Conservation (phyloP, 2,113 vertebrate genomes). For the Antechinus stuartii region DNA sequence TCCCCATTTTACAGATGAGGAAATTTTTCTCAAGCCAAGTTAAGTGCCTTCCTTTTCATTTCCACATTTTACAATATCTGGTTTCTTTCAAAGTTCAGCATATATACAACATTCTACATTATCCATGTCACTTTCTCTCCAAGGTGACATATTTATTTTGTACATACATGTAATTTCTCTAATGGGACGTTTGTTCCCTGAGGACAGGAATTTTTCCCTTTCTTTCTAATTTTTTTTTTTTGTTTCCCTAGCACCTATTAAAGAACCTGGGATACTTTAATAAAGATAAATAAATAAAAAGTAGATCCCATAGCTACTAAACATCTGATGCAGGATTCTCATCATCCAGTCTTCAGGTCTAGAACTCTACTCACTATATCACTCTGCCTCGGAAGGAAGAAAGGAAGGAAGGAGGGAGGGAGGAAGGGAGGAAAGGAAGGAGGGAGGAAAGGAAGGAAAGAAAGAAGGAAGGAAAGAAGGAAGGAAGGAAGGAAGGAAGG, state of each 20-base stretch:
- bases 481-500: too few relatives aligned
- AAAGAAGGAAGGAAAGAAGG: too few relatives aligned
- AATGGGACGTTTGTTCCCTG: neutral
- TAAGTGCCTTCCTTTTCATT: neutral
- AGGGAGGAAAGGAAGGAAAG: too few relatives aligned
- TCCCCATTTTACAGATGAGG: neutral
- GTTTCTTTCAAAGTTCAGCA: neutral
- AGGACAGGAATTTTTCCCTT: neutral
- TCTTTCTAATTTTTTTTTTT: neutral
- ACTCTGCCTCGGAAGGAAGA: neutral
- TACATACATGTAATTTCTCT: neutral
- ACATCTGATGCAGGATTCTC: neutral
- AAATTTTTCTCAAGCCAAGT: neutral
- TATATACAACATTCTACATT: neutral
- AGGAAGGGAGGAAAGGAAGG: too few relatives aligned
- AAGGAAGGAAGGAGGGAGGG: too few relatives aligned
- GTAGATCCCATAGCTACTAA: neutral
- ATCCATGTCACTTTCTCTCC: neutral
- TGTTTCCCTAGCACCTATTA: neutral
- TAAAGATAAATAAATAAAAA: neutral
- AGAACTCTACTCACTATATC: neutral
- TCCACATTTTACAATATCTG: neutral
- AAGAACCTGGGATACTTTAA: neutral
- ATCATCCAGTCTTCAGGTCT: neutral
- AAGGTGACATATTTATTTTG: neutral